phyloP scores from a whole-genome alignment of 1,140 invertebrate genomes.

The Drosophila kepulauana region DNA sequence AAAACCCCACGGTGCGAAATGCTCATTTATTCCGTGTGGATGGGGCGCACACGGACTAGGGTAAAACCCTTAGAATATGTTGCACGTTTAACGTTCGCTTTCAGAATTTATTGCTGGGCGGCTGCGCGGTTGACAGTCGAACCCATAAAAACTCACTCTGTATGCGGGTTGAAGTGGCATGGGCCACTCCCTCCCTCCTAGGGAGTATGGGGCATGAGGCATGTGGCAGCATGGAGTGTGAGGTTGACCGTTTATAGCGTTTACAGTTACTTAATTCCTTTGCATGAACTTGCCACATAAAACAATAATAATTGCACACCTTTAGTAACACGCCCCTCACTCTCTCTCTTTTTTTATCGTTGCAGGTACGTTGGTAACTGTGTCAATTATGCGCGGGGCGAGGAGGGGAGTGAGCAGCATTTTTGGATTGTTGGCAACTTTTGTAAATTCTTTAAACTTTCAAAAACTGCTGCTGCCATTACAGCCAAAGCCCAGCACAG shows the following conservation, averaged over 20 bases:
- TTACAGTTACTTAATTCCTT: conserved; percentile 82
- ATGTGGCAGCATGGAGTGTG: not conserved
- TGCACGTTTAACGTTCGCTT: conserved; percentile 74
- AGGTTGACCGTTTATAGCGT: conserved; percentile 68
- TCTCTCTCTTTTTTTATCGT: conserved; percentile 26
- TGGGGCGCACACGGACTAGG: conserved; percentile 4
- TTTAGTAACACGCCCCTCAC: conserved; percentile 20
- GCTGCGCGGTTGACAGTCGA: conserved; percentile 76
- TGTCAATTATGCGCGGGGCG: conserved; percentile 29
- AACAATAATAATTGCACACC: conserved; percentile 77
- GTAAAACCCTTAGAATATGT: conserved; percentile 63
- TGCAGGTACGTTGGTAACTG: conserved; percentile 48
- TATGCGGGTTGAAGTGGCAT: not conserved
- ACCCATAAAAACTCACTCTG: conserved; percentile 71
- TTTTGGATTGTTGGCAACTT: conserved; percentile 71
- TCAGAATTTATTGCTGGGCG: conserved; percentile 74
- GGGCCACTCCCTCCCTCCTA: not conserved
- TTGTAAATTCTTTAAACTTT: conserved; percentile 65
- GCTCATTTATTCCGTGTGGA: conserved; percentile 72
- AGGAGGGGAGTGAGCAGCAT: conserved; percentile 63
- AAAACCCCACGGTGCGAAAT: conserved; percentile 68
- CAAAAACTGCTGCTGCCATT: conserved; percentile 60
- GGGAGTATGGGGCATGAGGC: not conserved
- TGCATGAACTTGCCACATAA: conserved; percentile 81
- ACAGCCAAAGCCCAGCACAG: conserved; percentile 33